Conservation (phyloP, 2,888 invertebrate species). For the Pediacus dermestoides region DNA sequence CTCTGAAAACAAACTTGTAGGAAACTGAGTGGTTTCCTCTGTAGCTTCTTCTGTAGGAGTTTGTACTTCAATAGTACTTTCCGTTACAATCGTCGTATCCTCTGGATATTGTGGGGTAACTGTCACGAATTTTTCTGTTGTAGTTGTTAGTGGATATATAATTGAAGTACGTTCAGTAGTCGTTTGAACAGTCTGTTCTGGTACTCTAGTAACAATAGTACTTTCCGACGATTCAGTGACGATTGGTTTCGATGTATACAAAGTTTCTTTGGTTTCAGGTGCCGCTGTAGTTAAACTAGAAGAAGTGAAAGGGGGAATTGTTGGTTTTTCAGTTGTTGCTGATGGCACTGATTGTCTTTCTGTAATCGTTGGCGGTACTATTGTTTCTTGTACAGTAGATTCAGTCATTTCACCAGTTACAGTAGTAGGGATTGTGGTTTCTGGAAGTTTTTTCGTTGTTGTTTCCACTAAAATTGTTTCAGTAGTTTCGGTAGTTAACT, state of each 20-base stretch:
- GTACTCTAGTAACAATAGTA: not conserved
- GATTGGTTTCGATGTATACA: slow-evolving; percentile 7
- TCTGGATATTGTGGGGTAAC: slow-evolving; percentile 29
- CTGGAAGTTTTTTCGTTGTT: slow-evolving; percentile 15
- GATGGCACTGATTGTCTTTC: slow-evolving; percentile 6
- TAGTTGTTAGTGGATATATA: slow-evolving; percentile 29
- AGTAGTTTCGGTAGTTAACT: no score
- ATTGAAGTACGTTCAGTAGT: slow-evolving; percentile 25
- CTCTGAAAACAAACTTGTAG: no score
- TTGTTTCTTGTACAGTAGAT: slow-evolving; percentile 1
- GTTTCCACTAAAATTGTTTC: slow-evolving; percentile 26
- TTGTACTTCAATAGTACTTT: no score
- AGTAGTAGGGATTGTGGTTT: not conserved
- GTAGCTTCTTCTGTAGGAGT: slow-evolving; percentile 5
- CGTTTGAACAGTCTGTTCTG: no score
- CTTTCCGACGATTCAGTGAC: slow-evolving; percentile 11
- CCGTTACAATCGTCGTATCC: slow-evolving; percentile 10
- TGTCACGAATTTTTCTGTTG: slow-evolving; percentile 29
- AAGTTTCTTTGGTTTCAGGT: slow-evolving; percentile 11
- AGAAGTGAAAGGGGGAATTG: slow-evolving; percentile 10
- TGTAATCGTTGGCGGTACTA: no score
- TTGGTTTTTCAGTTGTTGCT: slow-evolving; percentile 15
- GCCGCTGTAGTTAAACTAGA: no score
- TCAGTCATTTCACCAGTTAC: not conserved
- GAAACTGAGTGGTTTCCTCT: slow-evolving; percentile 6